These are phyloP conservation scores for Therioaphis trifolii DNA, from an alignment of 2,888 invertebrate species.

Conservation along the genomic window DNA sequence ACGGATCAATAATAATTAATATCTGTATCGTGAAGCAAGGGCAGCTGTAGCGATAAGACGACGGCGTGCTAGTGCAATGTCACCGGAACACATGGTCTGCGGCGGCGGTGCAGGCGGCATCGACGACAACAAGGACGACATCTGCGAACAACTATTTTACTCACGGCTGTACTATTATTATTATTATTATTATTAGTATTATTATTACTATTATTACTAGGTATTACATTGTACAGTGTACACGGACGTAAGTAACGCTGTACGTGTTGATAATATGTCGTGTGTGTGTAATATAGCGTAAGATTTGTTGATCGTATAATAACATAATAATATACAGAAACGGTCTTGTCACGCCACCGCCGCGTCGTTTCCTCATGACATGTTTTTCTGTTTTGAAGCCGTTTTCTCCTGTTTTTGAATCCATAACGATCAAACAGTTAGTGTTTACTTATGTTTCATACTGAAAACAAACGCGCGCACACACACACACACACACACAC, in stretches of 20 bases:
- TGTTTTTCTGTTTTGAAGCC: not conserved
- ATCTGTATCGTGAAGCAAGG: constrained; percentile 48
- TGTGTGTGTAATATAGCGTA: not conserved
- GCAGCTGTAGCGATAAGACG: constrained; percentile 20
- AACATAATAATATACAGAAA: not conserved
- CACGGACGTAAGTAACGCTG: not conserved
- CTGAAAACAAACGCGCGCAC: not conserved
- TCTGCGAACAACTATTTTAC: constrained; percentile 34
- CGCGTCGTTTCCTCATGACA: not conserved
- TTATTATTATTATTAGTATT: not conserved
- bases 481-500: no score
- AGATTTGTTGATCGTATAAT: constrained; percentile 18
- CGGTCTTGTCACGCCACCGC: not conserved
- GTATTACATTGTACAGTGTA: no score
- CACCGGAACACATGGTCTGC: constrained; percentile 41
- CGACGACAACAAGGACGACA: constrained; percentile 47
- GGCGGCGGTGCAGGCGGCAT: no score
- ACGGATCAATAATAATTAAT: constrained; percentile 57
- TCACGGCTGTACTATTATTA: not conserved
- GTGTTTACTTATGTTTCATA: no score
- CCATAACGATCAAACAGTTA: no score
- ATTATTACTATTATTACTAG: no score
- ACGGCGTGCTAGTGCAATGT: constrained; percentile 57
- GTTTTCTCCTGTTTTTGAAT: not conserved
- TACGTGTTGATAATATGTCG: not conserved